Conservation (phyloP, 1,140 invertebrate genomes). For the Lasioglossum baleicum region DNA sequence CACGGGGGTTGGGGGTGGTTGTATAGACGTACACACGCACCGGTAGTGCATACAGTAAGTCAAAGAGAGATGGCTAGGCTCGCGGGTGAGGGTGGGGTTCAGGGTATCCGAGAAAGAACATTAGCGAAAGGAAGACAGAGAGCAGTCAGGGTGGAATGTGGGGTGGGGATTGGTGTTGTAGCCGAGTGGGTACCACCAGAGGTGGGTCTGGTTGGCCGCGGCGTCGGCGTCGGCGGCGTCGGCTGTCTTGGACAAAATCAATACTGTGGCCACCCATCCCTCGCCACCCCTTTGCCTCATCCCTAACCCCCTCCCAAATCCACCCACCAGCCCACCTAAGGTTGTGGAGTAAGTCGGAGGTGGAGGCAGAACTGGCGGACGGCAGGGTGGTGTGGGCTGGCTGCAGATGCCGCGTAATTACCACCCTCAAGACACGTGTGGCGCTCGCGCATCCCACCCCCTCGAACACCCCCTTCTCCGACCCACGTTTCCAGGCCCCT, state of each 20-base stretch:
- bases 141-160: constrained; percentile 59
- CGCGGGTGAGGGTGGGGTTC: not conserved
- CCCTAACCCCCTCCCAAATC: constrained; percentile 54
- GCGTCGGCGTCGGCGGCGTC: constrained; percentile 71
- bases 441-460: constrained; percentile 72
- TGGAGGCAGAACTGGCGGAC: constrained; percentile 67
- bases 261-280: constrained; percentile 78
- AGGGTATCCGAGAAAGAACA: constrained; percentile 39
- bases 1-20: constrained; percentile 33
- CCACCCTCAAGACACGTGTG: constrained; percentile 81
- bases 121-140: constrained; percentile 32
- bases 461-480: constrained; percentile 25
- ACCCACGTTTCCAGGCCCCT: too few species aligned
- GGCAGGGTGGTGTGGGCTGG: constrained; percentile 70
- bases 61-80: constrained; percentile 25
- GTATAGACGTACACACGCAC: constrained; percentile 10
- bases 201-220: constrained; percentile 79
- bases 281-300: constrained; percentile 63
- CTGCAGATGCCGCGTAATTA: constrained; percentile 81
- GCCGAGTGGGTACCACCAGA: constrained; percentile 78
- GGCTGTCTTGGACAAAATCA: constrained; percentile 81
- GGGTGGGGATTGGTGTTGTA: constrained; percentile 75
- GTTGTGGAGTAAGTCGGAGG: constrained; percentile 74
- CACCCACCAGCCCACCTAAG: constrained; percentile 68
- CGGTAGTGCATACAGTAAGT: constrained; percentile 4